phyloP scores from a whole-genome alignment of 1,140 invertebrate genomes.

The Drosophila setifemur region DNA sequence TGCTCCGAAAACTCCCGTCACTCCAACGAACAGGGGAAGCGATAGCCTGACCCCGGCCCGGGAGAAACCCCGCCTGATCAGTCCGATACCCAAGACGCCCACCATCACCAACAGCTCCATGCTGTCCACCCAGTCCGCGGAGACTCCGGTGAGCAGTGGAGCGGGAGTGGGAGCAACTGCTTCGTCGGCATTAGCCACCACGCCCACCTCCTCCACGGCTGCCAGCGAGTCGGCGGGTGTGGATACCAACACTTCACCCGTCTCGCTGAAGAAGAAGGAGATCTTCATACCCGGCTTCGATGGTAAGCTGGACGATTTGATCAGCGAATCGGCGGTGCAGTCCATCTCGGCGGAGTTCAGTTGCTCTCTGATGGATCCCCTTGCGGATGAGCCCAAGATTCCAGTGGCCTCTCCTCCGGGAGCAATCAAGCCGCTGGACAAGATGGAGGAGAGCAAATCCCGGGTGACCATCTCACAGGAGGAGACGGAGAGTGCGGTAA shows the following conservation, averaged over 20 bases:
- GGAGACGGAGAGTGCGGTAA: conserved; percentile 95
- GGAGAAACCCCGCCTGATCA: conserved; percentile 84
- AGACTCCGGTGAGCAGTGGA: conserved; percentile 55
- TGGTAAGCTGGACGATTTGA: conserved; percentile 86
- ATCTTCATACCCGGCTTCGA: conserved; percentile 89
- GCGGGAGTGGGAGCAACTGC: background rate
- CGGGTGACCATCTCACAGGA: conserved; percentile 94
- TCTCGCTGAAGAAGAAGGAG: conserved; percentile 83
- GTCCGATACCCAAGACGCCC: conserved; percentile 85
- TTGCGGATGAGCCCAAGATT: conserved; percentile 82
- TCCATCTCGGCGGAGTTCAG: conserved; percentile 86
- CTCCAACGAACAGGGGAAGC: conserved; percentile 20
- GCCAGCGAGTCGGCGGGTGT: conserved; percentile 20
- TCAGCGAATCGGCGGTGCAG: conserved; percentile 91
- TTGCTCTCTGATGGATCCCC: conserved; percentile 58
- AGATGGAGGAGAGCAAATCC: conserved; percentile 88
- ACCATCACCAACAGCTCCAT: conserved; percentile 68
- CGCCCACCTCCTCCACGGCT: conserved; percentile 63
- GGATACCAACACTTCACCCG: conserved; percentile 34
- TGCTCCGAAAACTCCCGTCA: background rate
- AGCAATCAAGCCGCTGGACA: conserved; percentile 83
- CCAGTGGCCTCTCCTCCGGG: conserved; percentile 76
- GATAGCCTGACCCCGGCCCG: conserved; percentile 82
- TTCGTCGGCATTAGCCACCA: conserved; percentile 55
- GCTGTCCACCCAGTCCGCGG: conserved; percentile 62